Conservation (phyloP, 2,113 vertebrate genomes). For the Chaenogobius annularis region DNA sequence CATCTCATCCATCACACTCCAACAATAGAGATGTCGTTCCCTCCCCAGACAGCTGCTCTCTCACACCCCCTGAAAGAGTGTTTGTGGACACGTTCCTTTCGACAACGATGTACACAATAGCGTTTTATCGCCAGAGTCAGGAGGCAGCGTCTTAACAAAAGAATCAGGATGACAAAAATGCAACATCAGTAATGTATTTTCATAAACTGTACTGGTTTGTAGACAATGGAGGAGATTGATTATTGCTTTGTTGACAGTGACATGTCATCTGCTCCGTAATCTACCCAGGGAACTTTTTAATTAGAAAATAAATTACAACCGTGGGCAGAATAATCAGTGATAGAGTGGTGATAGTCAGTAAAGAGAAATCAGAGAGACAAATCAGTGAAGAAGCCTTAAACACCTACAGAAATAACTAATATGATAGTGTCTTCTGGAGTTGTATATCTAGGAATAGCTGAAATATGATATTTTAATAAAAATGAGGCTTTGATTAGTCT, state of each 20-base stretch:
- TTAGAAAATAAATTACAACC: constrained; percentile 37
- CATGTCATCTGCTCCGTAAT: constrained; percentile 22
- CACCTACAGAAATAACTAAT: not conserved
- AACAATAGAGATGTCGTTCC: constrained; percentile 59
- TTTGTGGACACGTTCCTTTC: constrained; percentile 1
- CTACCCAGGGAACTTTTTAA: constrained; percentile 39
- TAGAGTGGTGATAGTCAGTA: constrained; percentile 11
- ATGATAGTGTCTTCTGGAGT: not conserved
- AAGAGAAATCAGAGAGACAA: constrained; percentile 1
- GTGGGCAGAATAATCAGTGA: constrained; percentile 25
- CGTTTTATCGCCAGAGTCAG: not conserved
- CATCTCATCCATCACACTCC: constrained; percentile 63
- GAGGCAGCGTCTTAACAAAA: constrained; percentile 4
- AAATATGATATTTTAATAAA: not conserved
- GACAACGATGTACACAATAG: constrained; percentile 13
- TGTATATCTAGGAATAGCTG: not conserved
- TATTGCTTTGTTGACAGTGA: constrained; percentile 44
- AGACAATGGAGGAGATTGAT: constrained; percentile 40
- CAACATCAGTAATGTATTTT: constrained; percentile 10
- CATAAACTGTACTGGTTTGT: constrained; percentile 21
- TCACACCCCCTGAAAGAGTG: constrained; percentile 14
- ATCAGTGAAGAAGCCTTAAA: not conserved
- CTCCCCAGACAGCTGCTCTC: constrained; percentile 60
- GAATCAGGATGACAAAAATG: not conserved
- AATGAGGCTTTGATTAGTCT: not conserved